These are phyloP conservation scores for Notothenia coriiceps DNA, from an alignment of 2,113 vertebrate genomes.

Conservation along the genomic window DNA sequence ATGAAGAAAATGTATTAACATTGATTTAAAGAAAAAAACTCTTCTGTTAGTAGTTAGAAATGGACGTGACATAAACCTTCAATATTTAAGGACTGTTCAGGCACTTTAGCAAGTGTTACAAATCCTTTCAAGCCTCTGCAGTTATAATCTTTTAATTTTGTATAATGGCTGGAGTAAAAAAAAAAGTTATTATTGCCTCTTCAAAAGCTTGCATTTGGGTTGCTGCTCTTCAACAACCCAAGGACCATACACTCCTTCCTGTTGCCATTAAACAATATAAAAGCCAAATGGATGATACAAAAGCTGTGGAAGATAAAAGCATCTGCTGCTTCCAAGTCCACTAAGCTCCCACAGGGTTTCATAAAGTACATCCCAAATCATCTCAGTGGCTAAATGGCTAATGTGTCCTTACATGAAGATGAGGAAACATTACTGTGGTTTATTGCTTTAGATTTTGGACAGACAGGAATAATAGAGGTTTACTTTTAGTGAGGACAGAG, in stretches of 20 bases:
- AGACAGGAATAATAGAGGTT: not conserved
- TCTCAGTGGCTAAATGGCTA: slow-evolving; percentile 13
- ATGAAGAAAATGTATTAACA: slow-evolving; percentile 7
- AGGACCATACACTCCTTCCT: not conserved
- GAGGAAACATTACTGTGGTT: not conserved
- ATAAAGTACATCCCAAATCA: slow-evolving; percentile 7
- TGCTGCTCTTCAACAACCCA: not conserved
- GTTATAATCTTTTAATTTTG: slow-evolving; percentile 14
- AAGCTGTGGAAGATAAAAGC: slow-evolving; percentile 40
- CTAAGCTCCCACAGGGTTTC: slow-evolving; percentile 41
- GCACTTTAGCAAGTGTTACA: not conserved
- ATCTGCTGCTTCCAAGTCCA: slow-evolving; percentile 25
- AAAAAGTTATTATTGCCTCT: not conserved
- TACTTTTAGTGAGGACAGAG: slow-evolving; percentile 22
- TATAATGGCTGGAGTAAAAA: not conserved
- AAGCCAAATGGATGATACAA: slow-evolving; percentile 21
- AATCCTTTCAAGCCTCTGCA: not conserved
- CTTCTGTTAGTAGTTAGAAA: not conserved
- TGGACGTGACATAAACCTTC: not conserved
- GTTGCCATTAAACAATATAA: slow-evolving; percentile 34
- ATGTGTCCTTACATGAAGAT: slow-evolving; percentile 23
- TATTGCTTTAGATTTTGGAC: not conserved
- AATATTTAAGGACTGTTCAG: slow-evolving; percentile 1
- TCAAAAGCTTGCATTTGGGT: slow-evolving; percentile 19
- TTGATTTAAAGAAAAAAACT: not conserved